phyloP scores from a whole-genome alignment of 2,888 invertebrate genomes.

The Trissolcus japonicus region DNA sequence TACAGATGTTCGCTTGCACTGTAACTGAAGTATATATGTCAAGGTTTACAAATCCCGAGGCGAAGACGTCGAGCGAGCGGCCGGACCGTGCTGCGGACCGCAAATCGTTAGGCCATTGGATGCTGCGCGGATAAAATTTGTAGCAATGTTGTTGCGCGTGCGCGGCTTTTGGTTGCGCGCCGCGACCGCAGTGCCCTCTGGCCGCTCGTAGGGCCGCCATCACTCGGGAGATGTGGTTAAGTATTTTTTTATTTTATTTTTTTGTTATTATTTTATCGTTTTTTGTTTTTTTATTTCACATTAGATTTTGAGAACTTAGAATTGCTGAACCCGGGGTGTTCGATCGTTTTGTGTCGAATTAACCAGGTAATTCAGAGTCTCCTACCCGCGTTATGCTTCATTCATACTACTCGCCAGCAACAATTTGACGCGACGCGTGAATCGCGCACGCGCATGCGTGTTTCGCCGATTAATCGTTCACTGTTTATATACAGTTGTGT shows the following conservation, averaged over 20 bases:
- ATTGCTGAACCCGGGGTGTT: conserved; percentile 67
- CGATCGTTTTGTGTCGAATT: conserved; percentile 66
- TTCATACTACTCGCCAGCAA: conserved; percentile 73
- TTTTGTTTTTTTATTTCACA: conserved; percentile 36
- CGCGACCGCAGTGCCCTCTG: conserved; percentile 22
- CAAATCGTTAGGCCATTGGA: conserved; percentile 36
- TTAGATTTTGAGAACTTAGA: conserved; percentile 56
- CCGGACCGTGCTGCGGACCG: conserved; percentile 10
- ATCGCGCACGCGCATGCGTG: conserved; percentile 25
- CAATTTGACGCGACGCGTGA: conserved; percentile 31
- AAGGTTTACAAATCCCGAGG: conserved; percentile 61
- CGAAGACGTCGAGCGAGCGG: conserved; percentile 20
- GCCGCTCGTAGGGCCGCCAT: neutral
- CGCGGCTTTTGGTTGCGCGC: conserved; percentile 17
- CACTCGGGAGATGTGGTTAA: conserved; percentile 32
- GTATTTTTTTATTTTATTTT: conserved; percentile 17
- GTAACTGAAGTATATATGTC: conserved; percentile 75
- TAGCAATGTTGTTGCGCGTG: conserved; percentile 8
- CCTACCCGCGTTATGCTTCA: conserved; percentile 77
- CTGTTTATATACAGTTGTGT: conserved; percentile 44
- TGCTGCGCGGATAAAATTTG: conserved; percentile 7
- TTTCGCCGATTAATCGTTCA: conserved; percentile 41
- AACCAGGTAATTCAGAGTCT: conserved; percentile 74
- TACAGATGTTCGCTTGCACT: conserved; percentile 77
- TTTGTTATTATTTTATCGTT: conserved; percentile 37